A percentile compares a stretch with the other conserved stretches of the same genome.
These are phyloP conservation scores for Furcula furcula DNA, from an alignment of 2,888 invertebrate species.

Conservation along the genomic window DNA sequence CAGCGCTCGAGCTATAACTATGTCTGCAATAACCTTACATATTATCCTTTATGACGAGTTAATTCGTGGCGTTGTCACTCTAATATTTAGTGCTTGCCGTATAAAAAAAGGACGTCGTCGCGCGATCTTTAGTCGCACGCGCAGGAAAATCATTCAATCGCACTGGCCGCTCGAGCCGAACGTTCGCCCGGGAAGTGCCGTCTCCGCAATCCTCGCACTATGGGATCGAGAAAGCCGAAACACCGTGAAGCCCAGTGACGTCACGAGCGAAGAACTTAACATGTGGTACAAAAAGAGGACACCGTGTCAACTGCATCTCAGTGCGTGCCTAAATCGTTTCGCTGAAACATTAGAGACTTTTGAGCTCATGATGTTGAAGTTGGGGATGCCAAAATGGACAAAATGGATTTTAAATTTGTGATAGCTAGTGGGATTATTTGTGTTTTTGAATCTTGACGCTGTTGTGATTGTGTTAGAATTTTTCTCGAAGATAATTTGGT, in stretches of 20 bases:
- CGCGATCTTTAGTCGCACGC: slow-evolving; percentile 60
- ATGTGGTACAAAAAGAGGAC: slow-evolving; percentile 48
- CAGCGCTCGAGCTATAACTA: slow-evolving; percentile 50
- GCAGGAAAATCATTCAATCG: slow-evolving; percentile 68
- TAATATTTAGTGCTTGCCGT: slow-evolving; percentile 70
- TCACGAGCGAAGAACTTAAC: slow-evolving; percentile 40
- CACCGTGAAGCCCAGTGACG: slow-evolving; percentile 12
- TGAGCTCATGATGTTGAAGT: slow-evolving; percentile 37
- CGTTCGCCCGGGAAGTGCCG: slow-evolving; percentile 62
- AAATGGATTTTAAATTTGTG: slow-evolving; percentile 56
- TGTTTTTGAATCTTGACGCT: slow-evolving; percentile 22
- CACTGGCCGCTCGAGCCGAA: slow-evolving; percentile 61
- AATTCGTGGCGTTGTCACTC: slow-evolving; percentile 70
- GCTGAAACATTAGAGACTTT: slow-evolving; percentile 41
- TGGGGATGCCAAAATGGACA: slow-evolving; percentile 39
- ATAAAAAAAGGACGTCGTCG: slow-evolving; percentile 72
- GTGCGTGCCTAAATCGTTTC: slow-evolving; percentile 37
- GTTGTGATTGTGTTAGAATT: slow-evolving; percentile 34
- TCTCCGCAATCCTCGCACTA: slow-evolving; percentile 15
- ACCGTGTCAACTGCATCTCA: slow-evolving; percentile 30
- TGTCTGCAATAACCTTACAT: slow-evolving; percentile 73
- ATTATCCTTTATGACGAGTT: slow-evolving; percentile 78
- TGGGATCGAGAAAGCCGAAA: slow-evolving; percentile 14
- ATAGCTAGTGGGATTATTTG: slow-evolving; percentile 34
- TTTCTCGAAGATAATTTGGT: slow-evolving; percentile 20